Conservation (phyloP, 2,113 vertebrate genomes). For the Athene noctua region DNA sequence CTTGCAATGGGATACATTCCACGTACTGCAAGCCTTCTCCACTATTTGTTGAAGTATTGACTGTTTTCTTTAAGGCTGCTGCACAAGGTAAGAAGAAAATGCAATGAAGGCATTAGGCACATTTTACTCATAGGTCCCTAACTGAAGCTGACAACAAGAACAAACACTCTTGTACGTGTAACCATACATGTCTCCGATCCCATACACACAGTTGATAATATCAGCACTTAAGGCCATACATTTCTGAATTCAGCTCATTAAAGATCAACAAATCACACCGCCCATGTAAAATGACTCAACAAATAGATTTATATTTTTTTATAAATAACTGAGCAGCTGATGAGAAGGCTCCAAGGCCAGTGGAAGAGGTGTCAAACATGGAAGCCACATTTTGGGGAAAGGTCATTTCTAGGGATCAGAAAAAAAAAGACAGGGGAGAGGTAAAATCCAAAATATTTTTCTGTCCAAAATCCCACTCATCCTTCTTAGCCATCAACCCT, state of each 20-base stretch:
- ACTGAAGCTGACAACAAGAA: not conserved
- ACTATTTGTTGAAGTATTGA: not conserved
- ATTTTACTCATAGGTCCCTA: not conserved
- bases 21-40: not conserved
- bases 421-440: not conserved
- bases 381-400: not conserved
- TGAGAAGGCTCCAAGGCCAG: not conserved
- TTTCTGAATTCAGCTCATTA: not conserved
- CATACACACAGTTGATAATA: not conserved
- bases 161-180: not conserved
- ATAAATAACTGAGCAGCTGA: not conserved
- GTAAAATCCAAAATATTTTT: not conserved
- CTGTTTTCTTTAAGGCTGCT: not conserved
- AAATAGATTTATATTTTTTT: not conserved
- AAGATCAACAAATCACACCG: not conserved
- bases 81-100: not conserved
- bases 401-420: not conserved
- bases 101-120: not conserved
- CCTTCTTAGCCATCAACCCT: accelerated
- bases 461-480: not conserved
- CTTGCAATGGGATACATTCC: not conserved
- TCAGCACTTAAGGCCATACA: not conserved
- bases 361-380: not conserved
- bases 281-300: not conserved
- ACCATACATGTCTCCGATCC: not conserved